Base-by-base conservation (phyloP, 2,797 vertebrate genomes). In the Gymnodraco acuticeps region DNA sequence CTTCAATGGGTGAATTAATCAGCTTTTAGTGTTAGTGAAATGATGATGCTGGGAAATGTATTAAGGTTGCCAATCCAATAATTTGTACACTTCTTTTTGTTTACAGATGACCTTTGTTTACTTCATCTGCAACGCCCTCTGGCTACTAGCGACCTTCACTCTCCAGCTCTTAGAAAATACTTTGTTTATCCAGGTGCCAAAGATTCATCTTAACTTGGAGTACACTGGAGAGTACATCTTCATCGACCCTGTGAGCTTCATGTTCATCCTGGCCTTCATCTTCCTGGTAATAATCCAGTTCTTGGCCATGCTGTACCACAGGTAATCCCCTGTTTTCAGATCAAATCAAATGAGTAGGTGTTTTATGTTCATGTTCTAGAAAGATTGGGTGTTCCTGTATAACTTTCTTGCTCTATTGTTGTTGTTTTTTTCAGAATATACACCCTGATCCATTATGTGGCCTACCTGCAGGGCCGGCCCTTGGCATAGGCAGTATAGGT, bases 221-320 rank as follows among this genome's bases (percentile, higher is more conserved):
- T 4, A 2, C 0, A 79, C 82, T 0, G 64, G 27, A 1, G 14
- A 78, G 1, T 52, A 52, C n/a, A 23, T 23, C 2, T 23, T 23
- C 23, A 23, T 3, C 23, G 23, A 23, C 23, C 23, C 23, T 23
- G 23, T 23, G 23, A 23, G 23, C 23, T 23, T 23, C 23, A 9
- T 94, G 92, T 93, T 93, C 77, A 81, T 94, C 19, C 7, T 93
- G 20, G 41, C 84, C 50, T 94, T 93, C 33, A 81, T 77, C 23
- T 0, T 56, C 2, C 73, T 93, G 47, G 61, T 94, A 5, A 0
- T 80, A 1, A 46, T 93, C 46, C 94, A 94, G 83, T 94, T 93
- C 70, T 1, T 91, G 0, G 83, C 83, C 68, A 93, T 94, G 93
- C 91, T 23, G 23, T 23, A 23, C 23, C 23, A 94, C 90, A 91